Conservation (phyloP, 2,797 vertebrate genomes). For the Coluber constrictor region DNA sequence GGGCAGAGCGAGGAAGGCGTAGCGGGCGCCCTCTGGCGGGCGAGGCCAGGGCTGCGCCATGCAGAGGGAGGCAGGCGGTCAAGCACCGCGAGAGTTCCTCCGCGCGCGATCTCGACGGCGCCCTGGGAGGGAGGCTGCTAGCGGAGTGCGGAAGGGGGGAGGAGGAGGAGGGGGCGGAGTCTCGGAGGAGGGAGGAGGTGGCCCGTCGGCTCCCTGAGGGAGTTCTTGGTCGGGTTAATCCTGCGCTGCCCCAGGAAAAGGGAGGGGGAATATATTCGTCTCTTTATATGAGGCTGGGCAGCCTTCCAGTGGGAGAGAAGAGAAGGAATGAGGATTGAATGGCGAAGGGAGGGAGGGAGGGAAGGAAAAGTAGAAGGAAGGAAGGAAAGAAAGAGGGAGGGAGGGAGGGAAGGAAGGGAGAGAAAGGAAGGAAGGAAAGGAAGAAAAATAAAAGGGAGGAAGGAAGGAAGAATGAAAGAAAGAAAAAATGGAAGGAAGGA, state of each 20-base stretch:
- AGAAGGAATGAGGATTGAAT: too few species aligned
- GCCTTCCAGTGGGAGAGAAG: too few species aligned
- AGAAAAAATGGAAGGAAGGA: background rate
- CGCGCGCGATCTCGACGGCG: too few species aligned
- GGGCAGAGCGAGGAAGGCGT: background rate
- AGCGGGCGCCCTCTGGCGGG: background rate
- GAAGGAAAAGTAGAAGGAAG: background rate
- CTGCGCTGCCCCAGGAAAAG: background rate
- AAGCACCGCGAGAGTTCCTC: background rate
- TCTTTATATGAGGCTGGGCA: too few species aligned
- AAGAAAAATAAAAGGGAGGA: too few species aligned
- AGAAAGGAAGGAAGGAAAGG: too few species aligned
- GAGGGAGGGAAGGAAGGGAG: background rate
- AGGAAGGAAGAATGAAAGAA: background rate
- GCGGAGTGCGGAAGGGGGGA: accelerated
- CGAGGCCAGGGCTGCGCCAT: background rate
- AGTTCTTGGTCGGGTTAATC: background rate
- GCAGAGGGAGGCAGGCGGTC: too few species aligned
- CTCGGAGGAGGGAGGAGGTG: too few species aligned
- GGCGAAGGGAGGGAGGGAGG: too few species aligned
- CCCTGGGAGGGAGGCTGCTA: background rate
- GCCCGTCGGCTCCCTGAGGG: background rate
- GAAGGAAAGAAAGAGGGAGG: too few species aligned
- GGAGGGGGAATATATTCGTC: too few species aligned
- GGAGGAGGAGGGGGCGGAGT: background rate